Base-by-base conservation (phyloP, 2,113 vertebrate species). In the Monarcha castaneiventris region DNA sequence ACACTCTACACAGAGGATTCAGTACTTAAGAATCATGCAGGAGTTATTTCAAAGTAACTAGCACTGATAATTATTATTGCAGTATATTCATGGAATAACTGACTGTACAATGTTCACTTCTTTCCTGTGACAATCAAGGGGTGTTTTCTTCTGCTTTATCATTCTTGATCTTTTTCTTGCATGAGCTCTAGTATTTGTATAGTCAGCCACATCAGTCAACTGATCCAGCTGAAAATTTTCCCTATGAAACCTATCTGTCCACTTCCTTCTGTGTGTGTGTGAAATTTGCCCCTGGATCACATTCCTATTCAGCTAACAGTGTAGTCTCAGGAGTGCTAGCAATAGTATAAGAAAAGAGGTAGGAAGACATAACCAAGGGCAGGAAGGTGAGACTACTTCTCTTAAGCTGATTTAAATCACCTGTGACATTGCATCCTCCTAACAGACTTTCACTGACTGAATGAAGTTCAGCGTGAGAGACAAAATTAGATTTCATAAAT, bases 351-450 rank as follows among this genome's bases (percentile, higher is more conserved):
- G 81, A 71, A 84, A 84, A 2, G 0, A 68, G 25, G 15, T 76
- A 8, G 39, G 48, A 91, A 88, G 62, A 64, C 32, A n/a, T 32
- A 94, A 84, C 30, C 39, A 87, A 82, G 27, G 43, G 66, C 43
- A 91, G 48, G 39, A 89, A 89, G n/a, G 33, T 87, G 49, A 89
- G 26, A 59, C 30, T 82, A 33, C 52, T 72, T 89, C 48, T 87
- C 30, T 75, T 89, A 91, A 84, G 5, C 27, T 93, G 48, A 39
- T 27, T 91, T 89, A 91, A 96, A 87, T 67, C 77, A 94, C 21
- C 77, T 68, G 48, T 91, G 81, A 87, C 94, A 81, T 78, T 94
- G 27, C 33, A 91, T 81, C 16, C 13, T 39, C 33, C 52, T 89
- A 44, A 72, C 22, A 87, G 52, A 71, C 41, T 68, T 94, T 51